Percentiles rank a stretch among this genome's conserved stretches.
These are phyloP conservation scores for Arrhopalites spinosus DNA, from an alignment of 2,888 invertebrate genomes.

Conservation along the genomic window DNA sequence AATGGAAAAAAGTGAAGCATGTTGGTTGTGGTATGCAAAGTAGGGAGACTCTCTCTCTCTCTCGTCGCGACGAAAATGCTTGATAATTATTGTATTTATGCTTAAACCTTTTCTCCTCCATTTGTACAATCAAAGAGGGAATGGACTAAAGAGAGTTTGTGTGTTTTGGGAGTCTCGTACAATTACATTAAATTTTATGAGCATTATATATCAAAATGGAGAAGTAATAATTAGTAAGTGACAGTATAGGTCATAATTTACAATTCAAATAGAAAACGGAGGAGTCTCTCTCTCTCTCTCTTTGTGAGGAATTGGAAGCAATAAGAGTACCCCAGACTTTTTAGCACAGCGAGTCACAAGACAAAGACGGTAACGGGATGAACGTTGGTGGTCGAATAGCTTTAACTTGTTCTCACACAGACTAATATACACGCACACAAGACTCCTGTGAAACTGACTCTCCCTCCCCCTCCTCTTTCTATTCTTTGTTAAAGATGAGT, in stretches of 20 bases:
- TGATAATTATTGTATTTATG: conserved; percentile 36
- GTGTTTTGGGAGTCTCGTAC: conserved; percentile 14
- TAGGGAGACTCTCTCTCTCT: too few species aligned
- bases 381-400: conserved; percentile 24
- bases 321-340: too few species aligned
- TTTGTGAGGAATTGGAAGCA: too few species aligned
- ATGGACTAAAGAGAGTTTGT: background rate
- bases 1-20: background rate
- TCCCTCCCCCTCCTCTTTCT: background rate
- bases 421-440: background rate
- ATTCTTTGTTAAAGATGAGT: background rate
- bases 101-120: background rate
- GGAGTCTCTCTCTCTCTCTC: background rate
- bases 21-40: conserved; percentile 3
- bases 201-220: conserved; percentile 46
- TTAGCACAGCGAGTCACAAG: too few species aligned
- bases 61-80: conserved; percentile 15
- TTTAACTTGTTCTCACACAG: background rate
- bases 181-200: conserved; percentile 43
- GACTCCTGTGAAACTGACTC: too few species aligned
- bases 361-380: conserved; percentile 10
- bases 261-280: conserved; percentile 46
- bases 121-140: background rate
- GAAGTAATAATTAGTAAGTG: conserved; percentile 50
- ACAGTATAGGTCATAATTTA: conserved; percentile 47